Evolutionary conservation across 30 jellyfish, hydroid and myxozoan species (phyloP).

Genomic region (Chrysaora quinquecirrha): DNA sequence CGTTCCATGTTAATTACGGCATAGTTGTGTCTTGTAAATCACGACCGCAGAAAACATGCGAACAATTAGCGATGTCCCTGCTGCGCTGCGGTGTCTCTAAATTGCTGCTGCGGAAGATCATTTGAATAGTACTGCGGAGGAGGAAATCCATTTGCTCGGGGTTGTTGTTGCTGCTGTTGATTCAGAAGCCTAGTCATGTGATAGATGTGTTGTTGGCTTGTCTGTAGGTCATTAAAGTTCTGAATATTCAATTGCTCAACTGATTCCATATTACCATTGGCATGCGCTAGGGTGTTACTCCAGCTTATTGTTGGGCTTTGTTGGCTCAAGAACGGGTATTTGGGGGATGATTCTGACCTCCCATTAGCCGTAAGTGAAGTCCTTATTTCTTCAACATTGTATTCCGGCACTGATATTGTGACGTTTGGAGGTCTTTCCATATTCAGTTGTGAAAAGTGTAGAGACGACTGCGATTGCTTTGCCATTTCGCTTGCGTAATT

Average conservation of each 20-base stretch:
- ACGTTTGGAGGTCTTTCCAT: constrained; percentile 80
- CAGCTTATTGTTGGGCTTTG: constrained; percentile 72
- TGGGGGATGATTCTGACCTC: constrained; percentile 72
- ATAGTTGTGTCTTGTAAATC: too few species aligned
- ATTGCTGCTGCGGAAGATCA: constrained; percentile 26
- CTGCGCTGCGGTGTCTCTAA: constrained; percentile 22
- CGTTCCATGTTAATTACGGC: too few species aligned
- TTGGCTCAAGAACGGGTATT: constrained; percentile 67
- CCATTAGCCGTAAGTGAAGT: constrained; percentile 35
- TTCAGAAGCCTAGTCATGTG: constrained; percentile 46
- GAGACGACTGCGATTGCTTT: constrained; percentile 1
- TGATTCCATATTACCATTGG: constrained; percentile 32
- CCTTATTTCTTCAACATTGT: constrained; percentile 61
- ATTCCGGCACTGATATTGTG: constrained; percentile 67
- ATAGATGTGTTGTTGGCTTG: constrained; percentile 35
- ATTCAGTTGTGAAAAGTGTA: constrained; percentile 49
- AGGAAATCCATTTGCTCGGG: constrained; percentile 28
- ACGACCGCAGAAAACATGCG: too few species aligned
- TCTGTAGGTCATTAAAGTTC: constrained; percentile 8
- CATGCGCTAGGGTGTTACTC: constrained; percentile 51
- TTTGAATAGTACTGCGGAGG: constrained; percentile 9
- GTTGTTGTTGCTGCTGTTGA: constrained; percentile 31
- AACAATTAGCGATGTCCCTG: constrained; percentile 42
- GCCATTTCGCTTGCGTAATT: constrained; percentile 14
- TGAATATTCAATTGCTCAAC: constrained; percentile 36